Evolutionary conservation across 1,140 invertebrate genomes (phyloP).

Genomic region (Triops longicaudatus): DNA sequence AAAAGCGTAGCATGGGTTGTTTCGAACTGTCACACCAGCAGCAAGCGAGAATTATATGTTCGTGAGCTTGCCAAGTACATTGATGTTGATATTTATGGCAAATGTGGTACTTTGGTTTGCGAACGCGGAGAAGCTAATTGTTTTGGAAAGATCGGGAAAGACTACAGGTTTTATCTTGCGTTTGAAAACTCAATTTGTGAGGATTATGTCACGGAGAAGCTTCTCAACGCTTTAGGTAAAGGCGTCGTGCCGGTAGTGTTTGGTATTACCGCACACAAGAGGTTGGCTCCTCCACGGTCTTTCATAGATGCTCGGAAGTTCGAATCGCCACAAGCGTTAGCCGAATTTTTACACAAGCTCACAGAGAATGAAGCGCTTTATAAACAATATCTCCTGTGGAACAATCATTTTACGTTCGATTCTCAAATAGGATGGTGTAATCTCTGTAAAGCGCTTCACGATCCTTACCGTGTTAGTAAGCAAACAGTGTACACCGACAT

Average conservation of each 20-base stretch:
- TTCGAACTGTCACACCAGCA: constrained; percentile 42
- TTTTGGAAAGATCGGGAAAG: constrained; percentile 27
- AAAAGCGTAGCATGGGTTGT: constrained; percentile 42
- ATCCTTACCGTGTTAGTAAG: neutral
- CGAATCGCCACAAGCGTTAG: constrained; percentile 32
- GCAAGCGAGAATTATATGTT: constrained; percentile 41
- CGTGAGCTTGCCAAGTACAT: constrained; percentile 39
- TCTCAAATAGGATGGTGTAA: neutral
- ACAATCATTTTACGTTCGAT: constrained; percentile 25
- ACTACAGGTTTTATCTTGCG: constrained; percentile 29
- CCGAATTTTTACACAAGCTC: constrained; percentile 32
- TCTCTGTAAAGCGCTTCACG: neutral
- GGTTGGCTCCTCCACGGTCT: constrained; percentile 37
- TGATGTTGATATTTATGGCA: constrained; percentile 18
- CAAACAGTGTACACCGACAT: neutral
- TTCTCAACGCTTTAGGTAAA: constrained; percentile 33
- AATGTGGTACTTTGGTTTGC: constrained; percentile 27
- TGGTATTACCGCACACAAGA: constrained; percentile 32
- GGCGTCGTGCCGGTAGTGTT: constrained; percentile 34
- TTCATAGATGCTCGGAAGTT: constrained; percentile 36
- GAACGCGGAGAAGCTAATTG: neutral
- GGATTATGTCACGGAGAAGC: constrained; percentile 38
- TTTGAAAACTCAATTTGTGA: constrained; percentile 34
- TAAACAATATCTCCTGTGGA: constrained; percentile 42
- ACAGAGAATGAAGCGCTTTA: constrained; percentile 33